Evolutionary conservation across 1,140 invertebrate species (phyloP), one percentile per base, ranked within the genome.

Genomic region (Neotoxoptera formosana): DNA sequence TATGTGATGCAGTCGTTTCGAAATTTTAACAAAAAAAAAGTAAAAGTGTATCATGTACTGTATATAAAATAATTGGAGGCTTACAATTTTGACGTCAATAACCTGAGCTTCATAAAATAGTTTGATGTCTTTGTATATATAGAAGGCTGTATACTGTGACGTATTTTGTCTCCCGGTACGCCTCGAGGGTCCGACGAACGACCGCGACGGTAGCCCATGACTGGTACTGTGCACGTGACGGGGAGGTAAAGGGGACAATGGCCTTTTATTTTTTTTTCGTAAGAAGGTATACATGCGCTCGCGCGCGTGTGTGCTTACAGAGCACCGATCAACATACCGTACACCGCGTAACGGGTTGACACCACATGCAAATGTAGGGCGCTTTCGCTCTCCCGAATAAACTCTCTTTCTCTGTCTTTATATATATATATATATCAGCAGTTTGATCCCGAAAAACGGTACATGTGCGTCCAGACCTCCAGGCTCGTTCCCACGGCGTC

Each of bases 401-500:
- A 36, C n/a, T 47, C 47, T n/a, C 84, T 87, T 3, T 87, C 30
- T 86, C 41, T 86, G 3, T 87, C 3, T 21, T 41, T 84, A 84
- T n/a, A 30, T 86, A 17, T 84, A 51, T 34, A 48, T 56, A 21
- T 48, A 88, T 88, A 47, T 41, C 88, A 34, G 51, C 87, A 53
- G 48, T 89, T 89, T 25, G 88, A 48, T 89, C n/a, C 48, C 34
- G 48, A 90, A 90, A 90, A 90, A 90, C 53, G 53, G 89, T 83
- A 93, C 91, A 93, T 93, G 76, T 93, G 91, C 76, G 48, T 53
- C 30, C 91, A 93, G 91, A 93, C 91, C 91, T 84, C 91, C 91
- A 93, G 91, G 91, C 91, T 93, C 14, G 91, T 93, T 93, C 91
- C 91, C 91, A 93, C 91, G 91, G 21, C 91, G n/a, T 92, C 48